Evolutionary conservation across 2,113 vertebrate genomes (phyloP), one percentile per base, ranked within the genome.

Genomic region (Melozone crissalis): DNA sequence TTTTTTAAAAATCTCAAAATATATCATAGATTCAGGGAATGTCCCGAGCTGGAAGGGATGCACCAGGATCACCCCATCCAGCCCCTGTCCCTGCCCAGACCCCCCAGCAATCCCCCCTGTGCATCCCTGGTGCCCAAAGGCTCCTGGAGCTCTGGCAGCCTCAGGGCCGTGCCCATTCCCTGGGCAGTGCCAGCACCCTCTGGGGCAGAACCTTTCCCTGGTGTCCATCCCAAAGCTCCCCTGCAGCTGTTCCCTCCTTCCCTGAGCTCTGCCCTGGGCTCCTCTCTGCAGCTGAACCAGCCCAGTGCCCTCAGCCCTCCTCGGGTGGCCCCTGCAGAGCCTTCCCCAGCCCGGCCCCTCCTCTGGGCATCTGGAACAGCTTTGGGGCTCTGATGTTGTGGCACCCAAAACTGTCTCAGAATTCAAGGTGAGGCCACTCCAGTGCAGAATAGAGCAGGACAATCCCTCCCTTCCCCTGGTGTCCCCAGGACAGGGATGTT

Each of bases 21-120:
- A 23, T 2, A 41, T 24, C 7, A 62, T 3, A 31, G 24, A 71
- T 41, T 55, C 13, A 21, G 4, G 22, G 68, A 59, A 23, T 66
- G 3, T 22, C 8, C 68, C 11, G 13, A 58, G 26, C 3, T 5
- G 31, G 4, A 23, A 44, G 22, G 11, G 30, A 30, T 2, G 7
- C 8, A 7, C 8, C 2, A 9, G 16, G 5, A 35, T 35, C 39
- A 39, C 39, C 39, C 39, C 39, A 39, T 39, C 26, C 52, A 59
- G 9, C 21, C 0, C 43, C 46, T 51, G 31, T 0, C 17, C 54
- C 37, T 68, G 46, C 54, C 0, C 35, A 86, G 54, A 11, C 72
- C 6, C 20, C 35, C 41, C 82, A 65, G 1, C 23, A 65, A 1
- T 22, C 22, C 47, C 46, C 46, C 11, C 41, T 12, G n/a, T 0